Evolutionary conservation across 2,888 invertebrate species (phyloP), one percentile per base, ranked within the genome.

Genomic region (Cheilosia urbana): DNA sequence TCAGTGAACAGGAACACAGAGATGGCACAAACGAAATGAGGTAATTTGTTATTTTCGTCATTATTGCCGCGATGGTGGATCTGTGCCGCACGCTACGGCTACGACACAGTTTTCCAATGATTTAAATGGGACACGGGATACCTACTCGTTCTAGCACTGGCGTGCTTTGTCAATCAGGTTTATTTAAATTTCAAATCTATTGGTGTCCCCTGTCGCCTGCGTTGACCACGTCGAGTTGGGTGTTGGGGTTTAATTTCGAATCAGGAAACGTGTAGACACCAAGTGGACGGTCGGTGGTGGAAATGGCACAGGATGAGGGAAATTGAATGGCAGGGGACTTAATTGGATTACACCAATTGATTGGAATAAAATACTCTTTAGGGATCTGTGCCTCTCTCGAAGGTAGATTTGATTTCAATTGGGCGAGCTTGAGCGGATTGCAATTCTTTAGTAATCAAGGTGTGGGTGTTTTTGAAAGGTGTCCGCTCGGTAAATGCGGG

Each of bases 321-420:
- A 49, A 62, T 73, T 62, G 55, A 58, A 68, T 69, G 68, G 72
- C 66, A 72, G 58, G 37, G 27, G 80, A 76, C 76, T 85, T 85
- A 85, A 85, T 85, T 85, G 81, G 85, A 85, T 85, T 85, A 81
- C 85, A 81, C 58, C 81, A 85, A 81, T 85, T 85, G 85, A 85
- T 81, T 85, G 85, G 81, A 85, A 85, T 85, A 72, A 81, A 85
- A 77, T 81, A 63, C 77, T 72, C 62, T 72, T 68, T 73, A 49
- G 49, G 63, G 49, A 68, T 55, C 68, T 57, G 30, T 34, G 27
- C 15, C 27, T 62, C 72, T 42, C 40, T 60, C 45, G 49, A 45
- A 78, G 69, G 58, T 69, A 60, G 65, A 84, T 76, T 76, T 71
- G 19, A 69, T 66, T 84, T 71, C 80, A 80, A 80, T 84, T 60